Percentiles rank a stretch among this genome's conserved stretches.
These are phyloP conservation scores for Heliconius congener DNA, from an alignment of 1,140 invertebrate species.

Conservation along the genomic window DNA sequence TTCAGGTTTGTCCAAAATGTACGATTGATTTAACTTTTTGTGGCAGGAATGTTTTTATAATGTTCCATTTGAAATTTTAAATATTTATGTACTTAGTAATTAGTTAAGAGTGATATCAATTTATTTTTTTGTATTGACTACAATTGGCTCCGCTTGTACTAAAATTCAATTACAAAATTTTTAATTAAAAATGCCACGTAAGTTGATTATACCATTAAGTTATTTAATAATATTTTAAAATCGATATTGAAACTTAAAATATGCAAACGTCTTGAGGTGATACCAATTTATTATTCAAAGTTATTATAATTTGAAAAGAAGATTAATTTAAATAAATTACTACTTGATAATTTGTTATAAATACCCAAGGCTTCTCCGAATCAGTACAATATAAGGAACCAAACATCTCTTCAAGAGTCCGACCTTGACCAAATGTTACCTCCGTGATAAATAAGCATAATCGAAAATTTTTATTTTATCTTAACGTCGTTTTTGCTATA, in stretches of 20 bases:
- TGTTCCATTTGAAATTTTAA: too few relatives aligned
- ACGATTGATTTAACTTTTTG: too few relatives aligned
- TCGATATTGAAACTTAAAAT: neutral
- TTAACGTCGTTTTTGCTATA: neutral
- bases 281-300: conserved; percentile 6
- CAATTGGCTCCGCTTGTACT: neutral
- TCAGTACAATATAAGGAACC: neutral
- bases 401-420: neutral
- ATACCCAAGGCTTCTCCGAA: neutral
- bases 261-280: neutral
- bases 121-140: neutral
- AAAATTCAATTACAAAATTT: neutral
- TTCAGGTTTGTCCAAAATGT: too few relatives aligned
- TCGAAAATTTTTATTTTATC: neutral
- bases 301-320: conserved; percentile 5
- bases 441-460: neutral
- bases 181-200: neutral
- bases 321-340: conserved; percentile 7
- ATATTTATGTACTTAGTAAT: too few relatives aligned
- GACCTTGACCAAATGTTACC: conserved; percentile 17
- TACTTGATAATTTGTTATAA: neutral
- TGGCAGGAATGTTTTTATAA: too few relatives aligned
- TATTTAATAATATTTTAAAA: neutral
- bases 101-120: neutral
- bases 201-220: neutral